These are phyloP conservation scores for Andrena bucephala DNA, from an alignment of 2,888 invertebrate species.

Conservation along the genomic window DNA sequence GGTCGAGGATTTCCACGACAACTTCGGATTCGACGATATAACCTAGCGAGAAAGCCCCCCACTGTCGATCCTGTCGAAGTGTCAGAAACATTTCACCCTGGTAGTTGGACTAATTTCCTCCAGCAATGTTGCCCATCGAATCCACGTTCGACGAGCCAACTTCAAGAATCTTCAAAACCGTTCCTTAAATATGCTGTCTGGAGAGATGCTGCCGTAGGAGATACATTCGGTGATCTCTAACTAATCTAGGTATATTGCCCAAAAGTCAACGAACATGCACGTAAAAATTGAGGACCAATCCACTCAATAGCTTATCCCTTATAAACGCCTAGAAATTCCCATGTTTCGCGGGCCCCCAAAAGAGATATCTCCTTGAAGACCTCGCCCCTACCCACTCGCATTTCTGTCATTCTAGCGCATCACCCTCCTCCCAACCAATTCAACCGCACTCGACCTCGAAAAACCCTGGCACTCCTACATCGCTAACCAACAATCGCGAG, in stretches of 20 bases:
- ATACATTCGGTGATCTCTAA: background rate
- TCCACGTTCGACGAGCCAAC: background rate
- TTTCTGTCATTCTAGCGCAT: background rate
- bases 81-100: constrained; percentile 32
- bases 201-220: too few species aligned
- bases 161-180: background rate
- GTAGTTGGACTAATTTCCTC: constrained; percentile 25
- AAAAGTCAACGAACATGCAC: too few species aligned
- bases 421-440: background rate
- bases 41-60: constrained; percentile 4
- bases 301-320: too few species aligned
- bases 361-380: too few species aligned
- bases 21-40: constrained; percentile 13
- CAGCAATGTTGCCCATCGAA: background rate
- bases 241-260: too few species aligned
- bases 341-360: too few species aligned
- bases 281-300: too few species aligned
- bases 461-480: background rate
- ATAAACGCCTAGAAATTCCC: too few species aligned
- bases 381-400: background rate
- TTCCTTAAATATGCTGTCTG: background rate
- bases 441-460: background rate
- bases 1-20: constrained; percentile 15
- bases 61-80: constrained; percentile 20
- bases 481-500: background rate